Conservation (phyloP, 2,888 invertebrate genomes). For the Sarcophaga caerulescens region DNA sequence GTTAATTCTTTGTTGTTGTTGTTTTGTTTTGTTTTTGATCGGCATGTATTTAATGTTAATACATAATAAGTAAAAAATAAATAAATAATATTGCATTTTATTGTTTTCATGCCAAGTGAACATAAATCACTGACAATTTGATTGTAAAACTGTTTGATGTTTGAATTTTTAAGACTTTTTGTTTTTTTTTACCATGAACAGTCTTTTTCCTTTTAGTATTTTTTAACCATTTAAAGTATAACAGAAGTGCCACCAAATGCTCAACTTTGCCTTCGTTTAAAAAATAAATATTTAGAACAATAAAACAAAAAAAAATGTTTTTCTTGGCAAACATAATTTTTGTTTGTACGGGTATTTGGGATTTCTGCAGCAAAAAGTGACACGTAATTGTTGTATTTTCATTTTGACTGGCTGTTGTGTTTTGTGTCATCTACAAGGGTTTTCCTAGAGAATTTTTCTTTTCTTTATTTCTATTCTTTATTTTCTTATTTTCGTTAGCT, state of each 20-base stretch:
- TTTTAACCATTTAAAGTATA: conserved; percentile 48
- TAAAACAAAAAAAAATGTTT: not conserved
- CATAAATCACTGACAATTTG: conserved; percentile 52
- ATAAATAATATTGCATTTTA: conserved; percentile 43
- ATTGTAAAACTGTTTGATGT: conserved; percentile 27
- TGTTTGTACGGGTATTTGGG: conserved; percentile 4
- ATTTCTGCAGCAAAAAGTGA: conserved; percentile 29
- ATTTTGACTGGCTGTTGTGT: not conserved
- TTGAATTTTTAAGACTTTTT: not conserved
- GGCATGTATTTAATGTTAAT: not conserved
- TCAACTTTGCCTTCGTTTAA: not conserved
- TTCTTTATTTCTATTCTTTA: not conserved
- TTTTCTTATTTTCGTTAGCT: conserved; percentile 17
- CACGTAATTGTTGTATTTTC: conserved; percentile 41
- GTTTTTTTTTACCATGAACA: not conserved
- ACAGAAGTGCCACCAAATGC: not conserved
- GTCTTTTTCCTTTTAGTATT: conserved; percentile 16
- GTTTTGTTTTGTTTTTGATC: not conserved
- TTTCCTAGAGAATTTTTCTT: conserved; percentile 43
- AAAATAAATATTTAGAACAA: conserved; percentile 14
- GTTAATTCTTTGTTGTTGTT: not conserved
- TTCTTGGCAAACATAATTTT: conserved; percentile 26
- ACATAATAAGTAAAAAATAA: conserved; percentile 16
- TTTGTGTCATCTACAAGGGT: conserved; percentile 47
- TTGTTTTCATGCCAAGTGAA: conserved; percentile 58